Evolutionary conservation across 2,797 vertebrate genomes (phyloP), one percentile per base, ranked within the genome.

Genomic region (Cephalopachus bancanus): DNA sequence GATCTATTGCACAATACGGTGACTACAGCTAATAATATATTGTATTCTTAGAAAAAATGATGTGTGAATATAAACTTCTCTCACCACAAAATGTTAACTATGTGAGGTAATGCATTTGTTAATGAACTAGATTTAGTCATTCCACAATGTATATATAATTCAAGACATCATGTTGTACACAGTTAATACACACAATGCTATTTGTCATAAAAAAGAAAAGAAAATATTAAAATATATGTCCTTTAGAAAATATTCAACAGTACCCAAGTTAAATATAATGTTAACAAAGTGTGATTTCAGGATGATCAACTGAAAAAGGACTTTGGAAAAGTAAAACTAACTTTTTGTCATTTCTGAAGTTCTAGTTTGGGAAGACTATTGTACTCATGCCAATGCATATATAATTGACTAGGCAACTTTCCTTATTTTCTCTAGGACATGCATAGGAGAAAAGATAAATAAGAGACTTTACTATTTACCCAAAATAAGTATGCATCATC

Each of bases 401-500:
- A n/a, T 16, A 20, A 33, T 2, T 0, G 22, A 65, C 22, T 6
- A 9, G 16, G 60, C 60, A 75, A 30, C 17, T 2, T 76, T 16
- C 44, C 78, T 57, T 15, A 26, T 16, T 78, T 67, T 85, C 28
- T n/a, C 57, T n/a, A 0, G 0, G 49, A 33, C n/a, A 5, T 4
- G 1, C 44, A 24, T 37, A 79, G 44, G 55, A 28, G 26, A 44
- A 12, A 53, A 37, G 49, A 80, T 12, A 9, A n/a, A 28, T 44
- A 1, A 0, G 10, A 20, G 1, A 7, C 6, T 57, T 71, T 24
- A 26, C 1, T 19, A 5, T 28, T 75, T 20, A 16, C 16, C 49
- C 22, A 6, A 15, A 5, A 14, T 53, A 9, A 75, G 8, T 3
- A 2, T 12, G 0, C 0, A 4, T 88, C 26, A 0, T 15, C 11